These are phyloP conservation scores for Drosophila yakuba DNA, from an alignment of 1,140 invertebrate genomes.

Conservation along the genomic window DNA sequence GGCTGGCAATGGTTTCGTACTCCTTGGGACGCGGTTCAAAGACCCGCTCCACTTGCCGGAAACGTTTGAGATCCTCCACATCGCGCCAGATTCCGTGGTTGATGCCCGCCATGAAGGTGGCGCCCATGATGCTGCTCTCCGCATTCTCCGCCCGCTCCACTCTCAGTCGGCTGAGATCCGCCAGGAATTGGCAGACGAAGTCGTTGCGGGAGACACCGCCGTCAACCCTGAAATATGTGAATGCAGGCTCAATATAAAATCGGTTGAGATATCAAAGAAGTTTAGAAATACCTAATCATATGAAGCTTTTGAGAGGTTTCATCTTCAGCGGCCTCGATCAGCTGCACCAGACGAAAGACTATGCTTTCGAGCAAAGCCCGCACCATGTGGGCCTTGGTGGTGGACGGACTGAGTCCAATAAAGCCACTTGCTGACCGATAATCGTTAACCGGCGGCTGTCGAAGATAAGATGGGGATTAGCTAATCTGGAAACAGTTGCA, in stretches of 20 bases:
- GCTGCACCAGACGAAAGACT: conserved; percentile 92
- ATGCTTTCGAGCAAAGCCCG: conserved; percentile 94
- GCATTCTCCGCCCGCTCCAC: conserved; percentile 89
- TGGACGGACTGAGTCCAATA: conserved; percentile 93
- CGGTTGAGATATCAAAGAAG: no score
- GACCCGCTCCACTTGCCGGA: conserved; percentile 87
- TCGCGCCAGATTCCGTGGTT: conserved; percentile 91
- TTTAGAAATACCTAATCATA: conserved; percentile 86
- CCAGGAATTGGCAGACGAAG: conserved; percentile 94
- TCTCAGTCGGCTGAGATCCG: conserved; percentile 90
- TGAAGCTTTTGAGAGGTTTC: conserved; percentile 88
- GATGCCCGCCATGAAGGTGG: conserved; percentile 92
- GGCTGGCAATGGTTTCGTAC: conserved; percentile 83
- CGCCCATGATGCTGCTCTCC: conserved; percentile 92
- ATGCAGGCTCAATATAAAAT: no score
- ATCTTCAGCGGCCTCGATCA: conserved; percentile 89
- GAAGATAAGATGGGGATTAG: conserved; percentile 26
- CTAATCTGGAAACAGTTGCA: background rate
- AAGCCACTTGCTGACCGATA: conserved; percentile 92
- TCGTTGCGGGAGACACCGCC: conserved; percentile 97
- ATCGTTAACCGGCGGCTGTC: conserved; percentile 95
- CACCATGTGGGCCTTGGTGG: conserved; percentile 91
- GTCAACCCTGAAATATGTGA: conserved; percentile 89
- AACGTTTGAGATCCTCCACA: conserved; percentile 87
- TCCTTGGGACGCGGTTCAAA: conserved; percentile 87